phyloP scores from a whole-genome alignment of 2,888 invertebrate genomes.

The Dicyrtoma fusca region DNA sequence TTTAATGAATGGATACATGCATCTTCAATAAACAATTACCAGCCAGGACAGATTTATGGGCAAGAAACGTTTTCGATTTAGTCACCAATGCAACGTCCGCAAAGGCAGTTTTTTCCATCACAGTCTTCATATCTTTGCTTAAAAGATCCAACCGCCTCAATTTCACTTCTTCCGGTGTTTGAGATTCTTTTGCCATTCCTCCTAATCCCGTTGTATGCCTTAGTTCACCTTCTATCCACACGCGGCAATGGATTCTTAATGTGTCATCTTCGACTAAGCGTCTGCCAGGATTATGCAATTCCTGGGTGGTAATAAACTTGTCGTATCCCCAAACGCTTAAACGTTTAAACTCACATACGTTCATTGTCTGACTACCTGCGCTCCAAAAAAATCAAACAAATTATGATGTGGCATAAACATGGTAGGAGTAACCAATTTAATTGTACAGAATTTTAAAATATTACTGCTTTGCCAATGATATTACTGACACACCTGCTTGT shows the following conservation, averaged over 20 bases:
- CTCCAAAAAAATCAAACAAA: constrained; percentile 3
- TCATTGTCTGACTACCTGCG: constrained; percentile 53
- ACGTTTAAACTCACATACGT: constrained; percentile 54
- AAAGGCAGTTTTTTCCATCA: constrained; percentile 18
- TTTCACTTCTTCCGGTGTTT: constrained; percentile 45
- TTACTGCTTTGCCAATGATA: not conserved
- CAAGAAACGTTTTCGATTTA: constrained; percentile 43
- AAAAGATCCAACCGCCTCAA: constrained; percentile 32
- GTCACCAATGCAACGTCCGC: constrained; percentile 40
- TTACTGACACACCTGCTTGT: constrained; percentile 48
- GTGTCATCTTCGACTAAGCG: constrained; percentile 52
- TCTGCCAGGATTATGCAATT: constrained; percentile 42
- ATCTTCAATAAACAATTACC: no score
- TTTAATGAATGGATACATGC: no score
- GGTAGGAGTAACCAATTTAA: no score
- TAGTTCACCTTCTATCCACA: constrained; percentile 55
- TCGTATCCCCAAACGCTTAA: constrained; percentile 56
- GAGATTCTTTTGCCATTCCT: constrained; percentile 42
- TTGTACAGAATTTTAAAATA: not conserved
- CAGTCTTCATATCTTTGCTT: constrained; percentile 20
- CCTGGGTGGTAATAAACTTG: constrained; percentile 50
- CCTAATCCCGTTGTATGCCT: constrained; percentile 50
- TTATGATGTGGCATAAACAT: constrained; percentile 15
- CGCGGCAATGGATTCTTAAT: constrained; percentile 53
- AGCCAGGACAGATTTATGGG: constrained; percentile 52